Evolutionary conservation across 2,113 vertebrate genomes (phyloP).

Genomic region (Xenus cinereus): DNA sequence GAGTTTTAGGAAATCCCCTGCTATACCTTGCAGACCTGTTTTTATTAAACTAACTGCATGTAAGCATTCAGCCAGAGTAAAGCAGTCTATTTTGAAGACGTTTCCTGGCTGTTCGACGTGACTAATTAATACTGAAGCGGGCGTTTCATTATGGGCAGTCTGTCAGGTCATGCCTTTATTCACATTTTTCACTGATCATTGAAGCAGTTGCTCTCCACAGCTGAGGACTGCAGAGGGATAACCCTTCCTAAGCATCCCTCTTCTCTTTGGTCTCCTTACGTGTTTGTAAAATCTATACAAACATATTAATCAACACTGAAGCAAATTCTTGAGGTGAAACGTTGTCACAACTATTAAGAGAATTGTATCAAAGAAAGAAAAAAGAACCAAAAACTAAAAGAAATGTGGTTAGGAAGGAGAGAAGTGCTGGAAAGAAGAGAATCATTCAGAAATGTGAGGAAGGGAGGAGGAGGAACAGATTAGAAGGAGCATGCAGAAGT

Average conservation of each 20-base stretch:
- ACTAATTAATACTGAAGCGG: background rate
- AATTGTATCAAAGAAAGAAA: background rate
- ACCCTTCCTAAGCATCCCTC: background rate
- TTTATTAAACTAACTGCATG: background rate
- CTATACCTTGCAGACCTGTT: background rate
- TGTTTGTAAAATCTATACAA: background rate
- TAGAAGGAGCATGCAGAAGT: background rate
- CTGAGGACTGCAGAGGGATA: background rate
- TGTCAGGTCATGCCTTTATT: background rate
- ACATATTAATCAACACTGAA: fast-evolving
- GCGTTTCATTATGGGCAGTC: background rate
- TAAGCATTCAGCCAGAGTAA: background rate
- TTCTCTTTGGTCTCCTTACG: background rate
- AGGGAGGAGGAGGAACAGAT: background rate
- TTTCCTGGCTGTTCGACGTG: background rate
- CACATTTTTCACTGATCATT: background rate
- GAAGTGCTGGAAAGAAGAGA: background rate
- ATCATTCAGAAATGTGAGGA: background rate
- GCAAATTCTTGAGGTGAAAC: background rate
- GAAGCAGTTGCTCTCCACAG: background rate
- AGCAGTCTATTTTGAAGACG: background rate
- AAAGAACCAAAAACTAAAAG: background rate
- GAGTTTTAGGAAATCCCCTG: background rate
- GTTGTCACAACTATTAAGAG: background rate
- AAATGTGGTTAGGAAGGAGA: background rate